Percentiles rank a stretch among this genome's conserved stretches.
Evolutionary conservation across 2,888 invertebrate genomes (phyloP).

Genomic region (Biston betularia): DNA sequence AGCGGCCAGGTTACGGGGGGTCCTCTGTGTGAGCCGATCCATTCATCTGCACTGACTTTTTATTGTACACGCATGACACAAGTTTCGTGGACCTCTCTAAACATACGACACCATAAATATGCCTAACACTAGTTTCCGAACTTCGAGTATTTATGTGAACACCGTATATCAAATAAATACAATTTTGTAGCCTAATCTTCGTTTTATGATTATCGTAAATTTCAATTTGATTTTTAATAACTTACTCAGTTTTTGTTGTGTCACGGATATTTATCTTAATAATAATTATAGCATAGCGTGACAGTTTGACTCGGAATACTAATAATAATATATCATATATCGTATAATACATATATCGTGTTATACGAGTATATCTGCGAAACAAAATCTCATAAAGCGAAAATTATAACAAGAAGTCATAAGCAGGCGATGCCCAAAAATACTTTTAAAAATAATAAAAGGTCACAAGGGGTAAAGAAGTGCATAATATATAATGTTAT

Average conservation of each 20-base stretch:
- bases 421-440: no score
- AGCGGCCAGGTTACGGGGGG: conserved; percentile 76
- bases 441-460: no score
- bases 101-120: conserved; percentile 72
- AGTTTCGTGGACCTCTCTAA: conserved; percentile 71
- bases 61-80: conserved; percentile 78
- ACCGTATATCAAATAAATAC: conserved; percentile 72
- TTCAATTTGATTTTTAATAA: conserved; percentile 80
- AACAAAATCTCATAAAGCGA: background rate
- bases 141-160: conserved; percentile 69
- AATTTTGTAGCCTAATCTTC: conserved; percentile 73
- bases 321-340: no score
- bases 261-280: conserved; percentile 51
- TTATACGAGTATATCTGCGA: background rate
- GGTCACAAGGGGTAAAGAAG: no score
- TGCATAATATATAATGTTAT: no score
- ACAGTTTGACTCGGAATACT: background rate
- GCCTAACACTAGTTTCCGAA: conserved; percentile 67
- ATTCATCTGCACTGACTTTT: conserved; percentile 75
- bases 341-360: no score
- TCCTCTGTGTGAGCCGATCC: conserved; percentile 70
- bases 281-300: conserved; percentile 35
- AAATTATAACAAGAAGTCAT: no score
- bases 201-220: conserved; percentile 82
- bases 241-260: conserved; percentile 73